Conservation (phyloP, 2,888 invertebrate species). For the Hymenopus coronatus region DNA sequence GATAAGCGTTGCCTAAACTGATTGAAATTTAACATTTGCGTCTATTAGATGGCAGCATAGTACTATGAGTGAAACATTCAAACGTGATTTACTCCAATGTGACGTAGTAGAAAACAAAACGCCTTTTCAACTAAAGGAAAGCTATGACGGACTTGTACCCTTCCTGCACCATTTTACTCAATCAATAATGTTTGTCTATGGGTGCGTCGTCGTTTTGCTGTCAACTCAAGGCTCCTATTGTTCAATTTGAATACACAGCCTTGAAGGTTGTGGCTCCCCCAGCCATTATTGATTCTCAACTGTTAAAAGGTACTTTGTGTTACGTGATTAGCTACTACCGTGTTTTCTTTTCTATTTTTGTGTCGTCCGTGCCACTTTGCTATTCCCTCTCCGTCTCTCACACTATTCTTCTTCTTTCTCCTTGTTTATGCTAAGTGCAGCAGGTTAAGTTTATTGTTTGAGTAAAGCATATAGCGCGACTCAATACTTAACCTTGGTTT, state of each 20-base stretch:
- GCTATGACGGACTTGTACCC: not conserved
- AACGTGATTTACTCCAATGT: no score
- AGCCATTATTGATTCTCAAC: conserved; percentile 16
- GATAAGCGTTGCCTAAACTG: no score
- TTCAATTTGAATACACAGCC: conserved; percentile 17
- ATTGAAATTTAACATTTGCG: no score
- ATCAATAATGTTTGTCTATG: conserved; percentile 17
- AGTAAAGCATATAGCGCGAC: not conserved
- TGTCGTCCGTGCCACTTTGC: not conserved
- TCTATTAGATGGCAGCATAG: no score
- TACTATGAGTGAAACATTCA: no score
- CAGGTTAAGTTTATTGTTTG: conserved; percentile 3
- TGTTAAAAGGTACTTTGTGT: conserved; percentile 11
- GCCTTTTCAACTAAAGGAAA: not conserved
- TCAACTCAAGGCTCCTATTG: conserved; percentile 18
- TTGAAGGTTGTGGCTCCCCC: not conserved
- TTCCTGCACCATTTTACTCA: not conserved
- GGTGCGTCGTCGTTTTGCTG: conserved; percentile 4
- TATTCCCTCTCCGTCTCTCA: not conserved
- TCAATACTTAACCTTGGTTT: conserved; percentile 13
- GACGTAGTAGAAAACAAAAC: no score
- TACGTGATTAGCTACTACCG: conserved; percentile 8
- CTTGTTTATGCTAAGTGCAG: not conserved
- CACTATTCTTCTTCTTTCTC: not conserved
- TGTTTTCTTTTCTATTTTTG: conserved; percentile 2